Conservation (phyloP, 2,888 invertebrate genomes). For the Linnaemya tessellans region DNA sequence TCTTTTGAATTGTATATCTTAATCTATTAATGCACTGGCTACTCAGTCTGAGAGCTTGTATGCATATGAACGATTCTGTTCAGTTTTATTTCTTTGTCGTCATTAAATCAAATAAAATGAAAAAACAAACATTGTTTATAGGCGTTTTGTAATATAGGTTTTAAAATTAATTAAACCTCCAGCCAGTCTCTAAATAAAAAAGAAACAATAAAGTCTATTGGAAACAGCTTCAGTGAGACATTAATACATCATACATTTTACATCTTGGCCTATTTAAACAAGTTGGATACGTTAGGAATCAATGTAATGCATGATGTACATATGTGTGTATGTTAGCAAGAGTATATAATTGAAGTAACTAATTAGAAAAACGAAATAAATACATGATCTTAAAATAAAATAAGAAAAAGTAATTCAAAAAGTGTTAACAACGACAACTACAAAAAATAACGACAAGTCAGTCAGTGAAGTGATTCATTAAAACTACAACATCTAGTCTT, state of each 20-base stretch:
- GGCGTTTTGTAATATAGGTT: not conserved
- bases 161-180: not conserved
- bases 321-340: not conserved
- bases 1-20: conserved; percentile 26
- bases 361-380: conserved; percentile 8
- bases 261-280: conserved; percentile 21
- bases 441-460: not conserved
- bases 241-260: conserved; percentile 6
- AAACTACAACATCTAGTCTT: conserved; percentile 34
- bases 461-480: conserved; percentile 53
- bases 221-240: conserved; percentile 3
- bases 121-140: conserved; percentile 12
- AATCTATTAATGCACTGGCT: conserved; percentile 7
- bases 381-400: not conserved
- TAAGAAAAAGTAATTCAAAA: conserved; percentile 12
- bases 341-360: not conserved
- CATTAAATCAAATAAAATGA: conserved; percentile 7
- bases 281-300: not conserved
- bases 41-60: conserved; percentile 9
- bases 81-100: conserved; percentile 10
- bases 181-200: conserved; percentile 4
- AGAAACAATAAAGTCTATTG: not conserved
- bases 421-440: conserved; percentile 24
- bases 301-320: not conserved
- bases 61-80: too few species aligned